These are phyloP conservation scores for Andrena flavipes DNA, from an alignment of 2,888 invertebrate species.

Conservation along the genomic window DNA sequence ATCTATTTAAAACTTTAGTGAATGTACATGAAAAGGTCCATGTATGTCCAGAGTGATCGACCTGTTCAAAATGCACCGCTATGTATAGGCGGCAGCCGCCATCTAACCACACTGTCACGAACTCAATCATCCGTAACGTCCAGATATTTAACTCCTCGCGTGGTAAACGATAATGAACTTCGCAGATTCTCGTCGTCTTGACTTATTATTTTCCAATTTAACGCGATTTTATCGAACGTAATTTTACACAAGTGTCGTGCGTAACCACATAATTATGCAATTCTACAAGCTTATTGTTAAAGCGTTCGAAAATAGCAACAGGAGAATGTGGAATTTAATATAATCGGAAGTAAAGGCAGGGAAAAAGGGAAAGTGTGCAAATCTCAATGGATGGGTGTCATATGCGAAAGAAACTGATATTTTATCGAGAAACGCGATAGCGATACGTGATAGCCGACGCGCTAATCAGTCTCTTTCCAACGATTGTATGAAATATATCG, in stretches of 20 bases:
- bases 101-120: background rate
- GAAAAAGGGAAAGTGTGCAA: conserved; percentile 1
- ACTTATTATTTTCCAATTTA: too few species aligned
- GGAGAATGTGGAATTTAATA: background rate
- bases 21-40: too few species aligned
- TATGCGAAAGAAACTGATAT: conserved; percentile 30
- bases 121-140: background rate
- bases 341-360: background rate
- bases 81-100: background rate
- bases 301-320: background rate
- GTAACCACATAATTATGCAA: background rate
- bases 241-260: too few species aligned
- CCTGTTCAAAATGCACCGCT: too few species aligned
- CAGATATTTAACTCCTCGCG: background rate
- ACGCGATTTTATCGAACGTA: too few species aligned
- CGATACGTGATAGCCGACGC: background rate
- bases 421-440: background rate
- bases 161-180: too few species aligned
- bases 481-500: conserved; percentile 11
- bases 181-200: too few species aligned
- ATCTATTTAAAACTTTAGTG: too few species aligned
- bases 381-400: background rate
- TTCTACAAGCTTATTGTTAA: background rate
- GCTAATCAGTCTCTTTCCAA: conserved; percentile 24
- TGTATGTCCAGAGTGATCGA: too few species aligned